Conservation (phyloP, 2,113 vertebrate species). For the Scomber scombrus region DNA sequence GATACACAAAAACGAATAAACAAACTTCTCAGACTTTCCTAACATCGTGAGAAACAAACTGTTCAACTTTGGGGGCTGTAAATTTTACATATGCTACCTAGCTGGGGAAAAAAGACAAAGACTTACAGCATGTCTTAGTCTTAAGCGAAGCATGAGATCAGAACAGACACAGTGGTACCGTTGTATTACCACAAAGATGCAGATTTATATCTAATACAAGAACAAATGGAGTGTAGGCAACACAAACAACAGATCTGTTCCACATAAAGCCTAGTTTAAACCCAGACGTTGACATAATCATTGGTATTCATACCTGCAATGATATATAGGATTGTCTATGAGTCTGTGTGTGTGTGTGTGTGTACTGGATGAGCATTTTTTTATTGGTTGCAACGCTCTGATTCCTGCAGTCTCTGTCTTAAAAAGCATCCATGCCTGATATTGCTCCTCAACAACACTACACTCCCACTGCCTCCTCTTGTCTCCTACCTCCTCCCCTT, state of each 20-base stretch:
- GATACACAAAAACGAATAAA: too few relatives aligned
- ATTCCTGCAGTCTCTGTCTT: conserved; percentile 46
- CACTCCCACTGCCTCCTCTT: neutral
- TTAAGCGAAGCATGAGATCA: conserved; percentile 49
- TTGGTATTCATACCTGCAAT: conserved; percentile 60
- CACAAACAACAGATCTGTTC: conserved; percentile 54
- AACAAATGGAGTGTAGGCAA: conserved; percentile 55
- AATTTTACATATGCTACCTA: conserved; percentile 15
- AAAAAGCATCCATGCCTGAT: conserved; percentile 63
- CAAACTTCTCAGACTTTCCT: neutral
- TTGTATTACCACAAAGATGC: conserved; percentile 34
- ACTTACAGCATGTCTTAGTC: conserved; percentile 25
- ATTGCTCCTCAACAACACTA: conserved; percentile 41
- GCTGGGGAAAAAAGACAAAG: conserved; percentile 7
- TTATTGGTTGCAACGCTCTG: conserved; percentile 41
- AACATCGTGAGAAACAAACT: conserved; percentile 11
- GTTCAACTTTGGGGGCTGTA: conserved; percentile 20
- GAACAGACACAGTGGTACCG: conserved; percentile 16
- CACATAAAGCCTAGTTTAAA: conserved; percentile 38
- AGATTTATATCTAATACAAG: conserved; percentile 57
- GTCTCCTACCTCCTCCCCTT: neutral
- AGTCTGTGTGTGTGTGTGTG: neutral
- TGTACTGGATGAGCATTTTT: conserved; percentile 37
- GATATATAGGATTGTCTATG: conserved; percentile 9
- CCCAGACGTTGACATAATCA: conserved; percentile 26